Evolutionary conservation across 2,797 vertebrate genomes (phyloP).

Genomic region (Pantherophis alleghaniensis): DNA sequence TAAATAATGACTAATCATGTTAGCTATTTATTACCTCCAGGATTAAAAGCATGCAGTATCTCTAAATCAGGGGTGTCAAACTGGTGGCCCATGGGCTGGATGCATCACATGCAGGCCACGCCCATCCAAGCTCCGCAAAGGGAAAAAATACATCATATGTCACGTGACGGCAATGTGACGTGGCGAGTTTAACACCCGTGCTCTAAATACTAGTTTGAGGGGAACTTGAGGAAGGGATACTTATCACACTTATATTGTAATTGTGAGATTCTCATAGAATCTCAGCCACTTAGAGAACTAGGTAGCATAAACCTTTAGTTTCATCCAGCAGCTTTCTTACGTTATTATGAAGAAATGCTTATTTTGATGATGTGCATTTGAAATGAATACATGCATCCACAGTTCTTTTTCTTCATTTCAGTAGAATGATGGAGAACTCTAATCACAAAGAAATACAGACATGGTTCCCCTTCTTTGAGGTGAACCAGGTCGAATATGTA

Average conservation of each 20-base stretch:
- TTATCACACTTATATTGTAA: too few species aligned
- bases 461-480: not conserved
- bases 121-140: too few species aligned
- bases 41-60: not conserved
- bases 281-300: not conserved
- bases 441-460: not conserved
- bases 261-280: not conserved
- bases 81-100: too few species aligned
- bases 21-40: not conserved
- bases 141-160: too few species aligned
- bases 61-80: not conserved
- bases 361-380: not conserved
- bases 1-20: not conserved
- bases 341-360: not conserved
- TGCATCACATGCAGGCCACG: too few species aligned
- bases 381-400: not conserved
- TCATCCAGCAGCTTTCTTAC: not conserved
- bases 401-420: not conserved
- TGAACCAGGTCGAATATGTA: not conserved
- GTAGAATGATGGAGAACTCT: not conserved
- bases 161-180: too few species aligned
- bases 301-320: not conserved
- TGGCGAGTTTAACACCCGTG: too few species aligned
- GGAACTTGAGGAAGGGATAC: not conserved
- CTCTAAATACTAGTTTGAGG: too few species aligned